These are phyloP conservation scores for Xylota sylvarum DNA, from an alignment of 2,888 invertebrate genomes.

Conservation along the genomic window DNA sequence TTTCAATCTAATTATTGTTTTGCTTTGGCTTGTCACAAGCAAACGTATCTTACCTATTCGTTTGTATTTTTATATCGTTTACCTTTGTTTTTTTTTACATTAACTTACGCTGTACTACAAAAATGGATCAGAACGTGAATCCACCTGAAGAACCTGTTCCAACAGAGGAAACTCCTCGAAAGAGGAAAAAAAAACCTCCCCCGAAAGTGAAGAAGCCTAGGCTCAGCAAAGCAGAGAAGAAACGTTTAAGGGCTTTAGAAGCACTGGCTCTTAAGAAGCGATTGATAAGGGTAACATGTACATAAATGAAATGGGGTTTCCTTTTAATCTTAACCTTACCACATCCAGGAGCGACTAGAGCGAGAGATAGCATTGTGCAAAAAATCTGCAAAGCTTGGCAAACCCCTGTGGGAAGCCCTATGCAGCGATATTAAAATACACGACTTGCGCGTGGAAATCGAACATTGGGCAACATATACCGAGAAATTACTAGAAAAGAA, in stretches of 20 bases:
- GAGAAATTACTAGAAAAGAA: constrained; percentile 79
- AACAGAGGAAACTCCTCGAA: background rate
- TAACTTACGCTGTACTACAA: background rate
- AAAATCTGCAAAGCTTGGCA: constrained; percentile 79
- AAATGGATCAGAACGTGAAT: background rate
- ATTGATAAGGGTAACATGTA: background rate
- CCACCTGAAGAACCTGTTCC: background rate
- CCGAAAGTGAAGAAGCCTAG: background rate
- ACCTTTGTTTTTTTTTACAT: background rate
- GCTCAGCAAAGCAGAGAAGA: background rate
- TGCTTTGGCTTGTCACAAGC: background rate
- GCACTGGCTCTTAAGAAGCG: background rate
- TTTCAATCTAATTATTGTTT: background rate
- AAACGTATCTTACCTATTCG: background rate
- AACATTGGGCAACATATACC: constrained; percentile 79
- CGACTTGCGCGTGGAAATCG: constrained; percentile 80
- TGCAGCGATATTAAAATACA: constrained; percentile 80
- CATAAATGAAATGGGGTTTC: background rate
- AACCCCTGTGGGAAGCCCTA: constrained; percentile 80
- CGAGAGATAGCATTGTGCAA: constrained; percentile 81
- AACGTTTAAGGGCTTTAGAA: background rate
- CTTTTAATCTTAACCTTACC: background rate
- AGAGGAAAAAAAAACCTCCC: too few species aligned
- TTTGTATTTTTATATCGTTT: background rate
- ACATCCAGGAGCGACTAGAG: constrained; percentile 79